Evolutionary conservation across 1,140 invertebrate species (phyloP).

Genomic region (Ptiloglossa arizonensis): DNA sequence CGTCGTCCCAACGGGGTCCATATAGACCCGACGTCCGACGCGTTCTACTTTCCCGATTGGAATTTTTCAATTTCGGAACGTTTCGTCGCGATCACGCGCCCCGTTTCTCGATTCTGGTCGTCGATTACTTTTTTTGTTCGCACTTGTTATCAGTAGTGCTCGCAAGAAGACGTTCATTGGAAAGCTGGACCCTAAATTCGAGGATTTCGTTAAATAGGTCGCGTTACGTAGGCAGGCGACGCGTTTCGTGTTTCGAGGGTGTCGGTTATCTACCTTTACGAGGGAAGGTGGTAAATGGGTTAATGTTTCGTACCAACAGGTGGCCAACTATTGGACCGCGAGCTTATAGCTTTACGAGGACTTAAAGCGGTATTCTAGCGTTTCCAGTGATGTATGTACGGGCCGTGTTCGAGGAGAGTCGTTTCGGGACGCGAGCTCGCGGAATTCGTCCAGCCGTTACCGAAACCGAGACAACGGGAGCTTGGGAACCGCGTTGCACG

Average conservation of each 20-base stretch:
- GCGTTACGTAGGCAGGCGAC: conserved; percentile 34
- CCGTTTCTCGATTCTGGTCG: too few relatives aligned
- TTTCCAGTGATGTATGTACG: conserved; percentile 67
- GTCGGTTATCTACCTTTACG: conserved; percentile 75
- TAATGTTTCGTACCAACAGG: conserved; percentile 81
- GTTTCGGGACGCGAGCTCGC: neutral
- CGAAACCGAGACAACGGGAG: neutral
- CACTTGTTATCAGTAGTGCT: too few relatives aligned
- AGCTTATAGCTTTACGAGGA: conserved; percentile 78
- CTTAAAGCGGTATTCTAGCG: conserved; percentile 70
- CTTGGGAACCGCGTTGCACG: too few relatives aligned
- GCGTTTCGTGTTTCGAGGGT: conserved; percentile 33
- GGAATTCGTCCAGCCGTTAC: too few relatives aligned
- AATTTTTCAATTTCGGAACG: too few relatives aligned
- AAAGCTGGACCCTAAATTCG: too few relatives aligned
- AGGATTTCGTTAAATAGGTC: conserved; percentile 44
- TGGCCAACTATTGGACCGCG: conserved; percentile 78
- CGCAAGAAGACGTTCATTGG: too few relatives aligned
- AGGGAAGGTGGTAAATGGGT: conserved; percentile 79
- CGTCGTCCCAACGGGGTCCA: too few relatives aligned
- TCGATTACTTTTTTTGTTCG: too few relatives aligned
- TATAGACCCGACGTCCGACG: too few relatives aligned
- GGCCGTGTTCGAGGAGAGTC: conserved; percentile 6
- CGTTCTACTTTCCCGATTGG: too few relatives aligned
- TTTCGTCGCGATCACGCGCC: too few relatives aligned